Percentiles rank a stretch among this genome's conserved stretches.
phyloP scores from a whole-genome alignment of 2,113 vertebrate species.

The Cephalopholis sonnerati region DNA sequence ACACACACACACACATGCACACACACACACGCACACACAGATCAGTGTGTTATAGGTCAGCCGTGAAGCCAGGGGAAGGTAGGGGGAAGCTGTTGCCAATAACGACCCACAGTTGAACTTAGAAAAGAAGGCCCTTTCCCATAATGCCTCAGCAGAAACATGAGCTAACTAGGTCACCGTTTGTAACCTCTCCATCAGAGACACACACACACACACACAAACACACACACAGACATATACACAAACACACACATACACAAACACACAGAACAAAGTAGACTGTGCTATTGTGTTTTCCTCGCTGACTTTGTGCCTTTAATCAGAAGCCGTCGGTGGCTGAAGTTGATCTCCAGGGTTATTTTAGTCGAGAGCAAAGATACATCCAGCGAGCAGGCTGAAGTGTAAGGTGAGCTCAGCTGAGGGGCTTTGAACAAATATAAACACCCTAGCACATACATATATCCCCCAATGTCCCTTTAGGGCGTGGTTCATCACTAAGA shows the following conservation, averaged over 20 bases:
- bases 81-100: slow-evolving; percentile 52
- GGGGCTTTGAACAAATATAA: slow-evolving; percentile 66
- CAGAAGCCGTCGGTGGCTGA: slow-evolving; percentile 34
- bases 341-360: slow-evolving; percentile 61
- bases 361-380: slow-evolving; percentile 50
- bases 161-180: slow-evolving; percentile 62
- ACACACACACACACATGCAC: slow-evolving; percentile 40
- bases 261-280: slow-evolving; percentile 14
- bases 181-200: slow-evolving; percentile 32
- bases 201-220: background rate
- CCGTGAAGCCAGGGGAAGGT: slow-evolving; percentile 3
- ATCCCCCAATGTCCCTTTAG: slow-evolving; percentile 22
- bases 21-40: slow-evolving; percentile 22
- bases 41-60: slow-evolving; percentile 50
- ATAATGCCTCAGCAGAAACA: slow-evolving; percentile 65
- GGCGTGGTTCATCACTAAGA: slow-evolving; percentile 46
- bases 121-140: slow-evolving; percentile 42
- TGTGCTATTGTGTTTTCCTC: slow-evolving; percentile 25
- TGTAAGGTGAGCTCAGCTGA: slow-evolving; percentile 66
- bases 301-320: slow-evolving; percentile 23
- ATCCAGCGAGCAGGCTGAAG: slow-evolving; percentile 21
- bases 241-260: slow-evolving; percentile 16
- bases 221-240: slow-evolving; percentile 1
- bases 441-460: slow-evolving; percentile 42
- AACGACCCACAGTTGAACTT: slow-evolving; percentile 50